These are phyloP conservation scores for Cuniculus paca DNA, from an alignment of 2,797 vertebrate species.

Conservation along the genomic window DNA sequence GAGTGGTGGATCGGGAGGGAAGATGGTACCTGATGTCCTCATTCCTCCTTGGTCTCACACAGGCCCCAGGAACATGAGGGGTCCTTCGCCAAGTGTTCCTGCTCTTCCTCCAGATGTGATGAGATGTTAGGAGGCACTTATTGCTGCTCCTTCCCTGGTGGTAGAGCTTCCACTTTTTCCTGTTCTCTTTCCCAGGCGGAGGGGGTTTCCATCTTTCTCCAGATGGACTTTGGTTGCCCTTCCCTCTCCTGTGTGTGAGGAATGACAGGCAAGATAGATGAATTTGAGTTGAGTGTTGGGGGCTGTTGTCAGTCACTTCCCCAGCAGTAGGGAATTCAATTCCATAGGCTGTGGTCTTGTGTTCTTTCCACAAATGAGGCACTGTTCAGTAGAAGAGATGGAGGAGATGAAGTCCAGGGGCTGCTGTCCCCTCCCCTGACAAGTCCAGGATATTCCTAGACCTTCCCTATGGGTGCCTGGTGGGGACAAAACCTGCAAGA, in stretches of 20 bases:
- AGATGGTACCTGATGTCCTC: background rate
- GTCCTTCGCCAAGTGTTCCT: background rate
- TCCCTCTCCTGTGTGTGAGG: background rate
- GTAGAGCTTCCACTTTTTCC: background rate
- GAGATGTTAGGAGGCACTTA: background rate
- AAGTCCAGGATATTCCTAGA: background rate
- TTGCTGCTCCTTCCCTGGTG: background rate
- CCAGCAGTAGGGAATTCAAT: background rate
- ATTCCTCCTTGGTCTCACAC: background rate
- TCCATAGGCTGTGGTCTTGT: background rate
- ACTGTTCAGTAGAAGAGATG: background rate
- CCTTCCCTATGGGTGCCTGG: background rate
- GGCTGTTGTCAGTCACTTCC: background rate
- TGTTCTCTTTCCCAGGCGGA: background rate
- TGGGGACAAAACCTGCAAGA: background rate
- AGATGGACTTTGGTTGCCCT: background rate
- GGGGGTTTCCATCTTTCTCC: background rate
- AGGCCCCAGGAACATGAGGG: background rate
- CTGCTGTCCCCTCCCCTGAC: background rate
- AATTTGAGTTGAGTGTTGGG: background rate
- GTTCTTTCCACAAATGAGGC: background rate
- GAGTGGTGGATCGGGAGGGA: background rate
- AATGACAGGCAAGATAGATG: background rate
- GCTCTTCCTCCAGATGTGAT: background rate
- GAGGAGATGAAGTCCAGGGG: background rate